Conservation (phyloP, 30 jellyfish, hydroid and myxozoan genomes). For the Chrysaora quinquecirrha region DNA sequence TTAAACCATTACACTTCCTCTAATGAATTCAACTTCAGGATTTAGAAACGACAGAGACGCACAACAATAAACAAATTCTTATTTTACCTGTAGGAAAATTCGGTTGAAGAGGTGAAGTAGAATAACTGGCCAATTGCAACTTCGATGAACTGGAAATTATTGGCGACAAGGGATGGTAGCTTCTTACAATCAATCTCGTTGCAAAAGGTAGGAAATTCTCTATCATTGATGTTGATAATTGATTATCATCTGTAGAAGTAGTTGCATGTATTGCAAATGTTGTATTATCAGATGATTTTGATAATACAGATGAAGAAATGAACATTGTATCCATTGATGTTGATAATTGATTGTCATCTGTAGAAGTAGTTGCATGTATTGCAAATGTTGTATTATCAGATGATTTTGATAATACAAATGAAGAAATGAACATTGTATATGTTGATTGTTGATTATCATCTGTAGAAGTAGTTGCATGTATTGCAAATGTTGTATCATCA, state of each 20-base stretch:
- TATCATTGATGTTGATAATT: not conserved
- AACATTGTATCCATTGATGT: not conserved
- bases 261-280: not conserved
- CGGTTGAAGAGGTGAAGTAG: too few relatives aligned
- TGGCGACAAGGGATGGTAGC: too few relatives aligned
- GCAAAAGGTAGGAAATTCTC: too few relatives aligned
- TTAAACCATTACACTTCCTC: too few relatives aligned
- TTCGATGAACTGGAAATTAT: too few relatives aligned
- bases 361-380: not conserved
- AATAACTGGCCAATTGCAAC: too few relatives aligned
- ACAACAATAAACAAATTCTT: too few relatives aligned
- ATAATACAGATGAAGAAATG: not conserved
- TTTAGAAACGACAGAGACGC: too few relatives aligned
- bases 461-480: not conserved
- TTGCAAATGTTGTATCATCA: not conserved
- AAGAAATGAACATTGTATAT: not conserved
- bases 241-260: not conserved
- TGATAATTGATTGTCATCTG: not conserved
- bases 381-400: not conserved
- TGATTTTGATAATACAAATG: not conserved
- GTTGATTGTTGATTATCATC: not conserved
- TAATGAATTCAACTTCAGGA: too few relatives aligned
- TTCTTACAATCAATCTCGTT: not conserved
- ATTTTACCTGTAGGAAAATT: too few relatives aligned
- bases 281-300: not conserved